Conservation (phyloP, 2,797 vertebrate species). For the Danio aesculapii region DNA sequence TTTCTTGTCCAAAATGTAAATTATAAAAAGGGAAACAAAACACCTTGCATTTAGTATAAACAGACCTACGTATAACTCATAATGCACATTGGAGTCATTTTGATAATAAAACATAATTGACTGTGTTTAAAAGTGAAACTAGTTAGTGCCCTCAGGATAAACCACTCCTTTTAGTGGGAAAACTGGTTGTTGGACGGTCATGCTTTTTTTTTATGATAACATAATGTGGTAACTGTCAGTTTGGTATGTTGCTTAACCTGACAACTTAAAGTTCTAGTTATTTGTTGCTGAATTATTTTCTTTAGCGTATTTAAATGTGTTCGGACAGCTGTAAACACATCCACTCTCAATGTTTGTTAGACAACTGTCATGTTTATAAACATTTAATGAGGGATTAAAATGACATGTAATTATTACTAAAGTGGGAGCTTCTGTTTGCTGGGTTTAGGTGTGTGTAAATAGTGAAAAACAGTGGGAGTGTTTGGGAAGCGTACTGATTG, state of each 20-base stretch:
- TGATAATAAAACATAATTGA: not conserved
- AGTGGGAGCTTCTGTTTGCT: not conserved
- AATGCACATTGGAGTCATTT: not conserved
- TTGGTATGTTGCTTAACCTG: not conserved
- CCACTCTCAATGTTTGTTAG: not conserved
- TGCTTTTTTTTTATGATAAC: not conserved
- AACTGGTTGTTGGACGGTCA: not conserved
- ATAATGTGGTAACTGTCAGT: not conserved
- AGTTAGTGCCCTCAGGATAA: not conserved
- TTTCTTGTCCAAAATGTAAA: not conserved
- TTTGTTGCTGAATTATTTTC: no score
- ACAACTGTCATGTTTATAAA: not conserved
- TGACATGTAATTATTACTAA: not conserved
- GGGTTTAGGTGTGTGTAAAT: not conserved
- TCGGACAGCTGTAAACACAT: not conserved
- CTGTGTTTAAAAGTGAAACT: not conserved
- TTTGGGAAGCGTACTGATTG: not conserved
- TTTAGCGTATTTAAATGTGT: not conserved
- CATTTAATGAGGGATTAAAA: not conserved
- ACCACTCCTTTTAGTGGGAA: not conserved
- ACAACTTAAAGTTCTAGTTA: not conserved
- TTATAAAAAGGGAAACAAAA: not conserved
- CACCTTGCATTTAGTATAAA: not conserved
- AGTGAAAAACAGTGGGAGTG: not conserved
- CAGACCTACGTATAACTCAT: not conserved